Evolutionary conservation across 2,113 vertebrate genomes (phyloP).

Genomic region (Delphinus delphis): DNA sequence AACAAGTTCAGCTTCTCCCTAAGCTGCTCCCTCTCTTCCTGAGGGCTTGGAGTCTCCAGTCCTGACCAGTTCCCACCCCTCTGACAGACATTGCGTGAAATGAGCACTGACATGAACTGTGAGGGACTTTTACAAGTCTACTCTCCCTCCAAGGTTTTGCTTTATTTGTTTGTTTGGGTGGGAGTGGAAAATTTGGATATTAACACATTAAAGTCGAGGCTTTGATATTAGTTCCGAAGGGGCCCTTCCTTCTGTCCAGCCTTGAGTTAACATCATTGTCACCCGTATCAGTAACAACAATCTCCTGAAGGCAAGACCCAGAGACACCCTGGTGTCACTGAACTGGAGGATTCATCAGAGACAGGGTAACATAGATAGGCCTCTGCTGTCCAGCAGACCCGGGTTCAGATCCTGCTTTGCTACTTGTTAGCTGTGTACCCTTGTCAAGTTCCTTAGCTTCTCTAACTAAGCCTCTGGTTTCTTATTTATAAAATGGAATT

Average conservation of each 20-base stretch:
- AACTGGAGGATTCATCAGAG: neutral
- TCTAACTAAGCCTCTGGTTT: neutral
- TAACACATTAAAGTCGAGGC: neutral
- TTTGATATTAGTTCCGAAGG: neutral
- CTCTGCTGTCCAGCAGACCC: neutral
- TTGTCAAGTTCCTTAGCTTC: neutral
- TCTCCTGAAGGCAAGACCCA: neutral
- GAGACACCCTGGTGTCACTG: neutral
- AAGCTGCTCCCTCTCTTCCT: neutral
- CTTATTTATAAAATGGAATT: neutral
- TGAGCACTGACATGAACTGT: neutral
- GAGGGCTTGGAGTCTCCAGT: neutral
- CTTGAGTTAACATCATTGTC: neutral
- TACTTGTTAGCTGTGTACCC: neutral
- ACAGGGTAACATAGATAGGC: neutral
- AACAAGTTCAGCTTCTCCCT: neutral
- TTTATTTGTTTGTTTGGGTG: neutral
- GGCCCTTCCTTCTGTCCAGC: neutral
- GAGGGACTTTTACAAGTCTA: neutral
- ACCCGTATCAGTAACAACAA: neutral
- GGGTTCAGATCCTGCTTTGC: neutral
- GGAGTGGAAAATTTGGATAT: neutral
- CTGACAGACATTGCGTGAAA: neutral
- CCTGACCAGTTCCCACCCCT: neutral
- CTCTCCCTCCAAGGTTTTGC: neutral